These are phyloP conservation scores for Formica selysi DNA, from an alignment of 1,140 invertebrate species.

Conservation along the genomic window DNA sequence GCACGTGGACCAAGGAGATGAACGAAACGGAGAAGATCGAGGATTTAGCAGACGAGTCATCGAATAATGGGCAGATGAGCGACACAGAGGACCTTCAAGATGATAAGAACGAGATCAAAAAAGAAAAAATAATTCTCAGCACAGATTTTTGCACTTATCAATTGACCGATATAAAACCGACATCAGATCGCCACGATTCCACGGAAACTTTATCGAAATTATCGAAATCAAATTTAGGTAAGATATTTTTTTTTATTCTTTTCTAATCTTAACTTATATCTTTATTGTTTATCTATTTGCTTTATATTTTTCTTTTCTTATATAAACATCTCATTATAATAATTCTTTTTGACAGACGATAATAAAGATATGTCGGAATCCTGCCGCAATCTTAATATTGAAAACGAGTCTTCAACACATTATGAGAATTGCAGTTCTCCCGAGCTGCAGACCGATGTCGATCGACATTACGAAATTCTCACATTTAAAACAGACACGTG, in stretches of 20 bases:
- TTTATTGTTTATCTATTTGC: not conserved
- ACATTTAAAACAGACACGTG: slow-evolving; percentile 43
- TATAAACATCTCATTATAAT: not conserved
- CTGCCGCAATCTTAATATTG: not conserved
- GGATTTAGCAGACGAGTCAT: slow-evolving; percentile 18
- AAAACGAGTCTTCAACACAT: slow-evolving; percentile 16
- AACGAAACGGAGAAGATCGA: not conserved
- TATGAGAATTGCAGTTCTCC: slow-evolving; percentile 37
- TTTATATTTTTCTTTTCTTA: not conserved
- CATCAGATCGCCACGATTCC: not conserved
- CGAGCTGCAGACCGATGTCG: slow-evolving; percentile 30
- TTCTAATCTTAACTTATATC: not conserved
- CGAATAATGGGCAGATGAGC: not conserved
- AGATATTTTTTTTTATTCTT: not conserved
- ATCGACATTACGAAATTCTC: slow-evolving; percentile 51
- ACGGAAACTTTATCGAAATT: not conserved
- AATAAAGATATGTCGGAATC: not conserved
- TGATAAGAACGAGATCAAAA: slow-evolving; percentile 16
- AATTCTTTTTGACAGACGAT: slow-evolving; percentile 11
- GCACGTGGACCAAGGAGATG: slow-evolving; percentile 26
- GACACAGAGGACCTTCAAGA: not conserved
- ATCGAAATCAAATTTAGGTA: slow-evolving; percentile 41
- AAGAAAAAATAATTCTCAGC: not conserved
- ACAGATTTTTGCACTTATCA: slow-evolving; percentile 11
- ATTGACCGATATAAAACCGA: not conserved